These are phyloP conservation scores for Coleophora deauratella DNA, from an alignment of 2,888 invertebrate genomes.

Conservation along the genomic window DNA sequence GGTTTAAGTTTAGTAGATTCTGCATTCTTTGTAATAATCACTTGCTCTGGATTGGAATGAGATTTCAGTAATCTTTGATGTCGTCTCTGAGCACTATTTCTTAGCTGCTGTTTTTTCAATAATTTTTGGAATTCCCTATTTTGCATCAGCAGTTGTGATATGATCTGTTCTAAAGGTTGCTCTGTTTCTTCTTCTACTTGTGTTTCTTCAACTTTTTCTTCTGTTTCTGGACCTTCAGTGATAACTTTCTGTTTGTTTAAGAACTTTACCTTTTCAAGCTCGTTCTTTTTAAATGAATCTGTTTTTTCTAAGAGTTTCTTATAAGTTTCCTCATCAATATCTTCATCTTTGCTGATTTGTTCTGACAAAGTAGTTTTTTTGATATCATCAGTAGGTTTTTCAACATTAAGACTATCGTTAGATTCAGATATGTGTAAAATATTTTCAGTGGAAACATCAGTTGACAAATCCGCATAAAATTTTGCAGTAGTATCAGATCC, in stretches of 20 bases:
- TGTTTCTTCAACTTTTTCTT: conserved; percentile 40
- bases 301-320: conserved; percentile 67
- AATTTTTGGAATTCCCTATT: conserved; percentile 87
- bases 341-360: conserved; percentile 55
- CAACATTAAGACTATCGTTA: conserved; percentile 73
- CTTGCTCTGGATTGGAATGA: conserved; percentile 65
- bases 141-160: conserved; percentile 87
- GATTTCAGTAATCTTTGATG: conserved; percentile 73
- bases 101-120: conserved; percentile 80
- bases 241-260: conserved; percentile 66
- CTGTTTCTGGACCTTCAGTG: conserved; percentile 54
- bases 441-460: conserved; percentile 76
- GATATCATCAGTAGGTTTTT: conserved; percentile 37
- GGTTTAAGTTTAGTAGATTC: conserved; percentile 47
- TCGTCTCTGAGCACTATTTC: conserved; percentile 67
- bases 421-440: conserved; percentile 78
- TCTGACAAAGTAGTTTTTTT: conserved; percentile 30
- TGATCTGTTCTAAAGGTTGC: conserved; percentile 83
- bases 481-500: conserved; percentile 73
- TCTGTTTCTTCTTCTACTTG: conserved; percentile 48
- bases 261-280: conserved; percentile 65
- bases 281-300: conserved; percentile 70
- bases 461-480: conserved; percentile 78
- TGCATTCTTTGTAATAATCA: conserved; percentile 49
- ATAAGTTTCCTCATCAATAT: conserved; percentile 64